A percentile compares a stretch with the other conserved stretches of the same genome.
Conservation (phyloP, 2,888 invertebrate genomes). For the Stegana nigrithorax region DNA sequence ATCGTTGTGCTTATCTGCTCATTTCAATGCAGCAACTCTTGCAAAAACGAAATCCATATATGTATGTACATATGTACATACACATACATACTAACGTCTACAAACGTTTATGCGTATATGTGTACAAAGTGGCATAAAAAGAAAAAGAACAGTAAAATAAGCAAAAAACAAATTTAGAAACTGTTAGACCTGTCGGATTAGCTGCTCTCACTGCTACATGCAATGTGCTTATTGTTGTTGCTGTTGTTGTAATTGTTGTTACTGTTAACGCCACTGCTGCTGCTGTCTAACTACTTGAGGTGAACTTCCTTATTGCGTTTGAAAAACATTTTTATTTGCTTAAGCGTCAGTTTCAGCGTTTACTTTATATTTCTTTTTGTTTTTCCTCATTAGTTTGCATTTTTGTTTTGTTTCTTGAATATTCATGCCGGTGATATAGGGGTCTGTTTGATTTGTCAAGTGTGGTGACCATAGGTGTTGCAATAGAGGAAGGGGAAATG, state of each 20-base stretch:
- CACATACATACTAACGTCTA: slow-evolving; percentile 11
- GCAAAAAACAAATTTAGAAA: background rate
- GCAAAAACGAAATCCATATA: background rate
- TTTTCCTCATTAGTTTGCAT: background rate
- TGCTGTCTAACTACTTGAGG: slow-evolving; percentile 25
- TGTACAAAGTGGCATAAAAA: slow-evolving; percentile 16
- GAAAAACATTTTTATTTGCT: background rate
- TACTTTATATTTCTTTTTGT: background rate
- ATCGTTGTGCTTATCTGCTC: slow-evolving; percentile 40
- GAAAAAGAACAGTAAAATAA: background rate
- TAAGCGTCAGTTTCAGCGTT: too few species aligned
- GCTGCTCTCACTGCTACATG: slow-evolving; percentile 3
- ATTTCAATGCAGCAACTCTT: slow-evolving; percentile 11
- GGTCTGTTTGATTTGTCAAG: slow-evolving; percentile 6
- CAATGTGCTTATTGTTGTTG: slow-evolving; percentile 43
- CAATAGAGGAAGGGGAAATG: too few species aligned
- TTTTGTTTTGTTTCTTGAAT: background rate
- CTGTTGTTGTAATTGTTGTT: slow-evolving; percentile 26
- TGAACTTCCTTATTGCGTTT: slow-evolving; percentile 10
- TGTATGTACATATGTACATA: slow-evolving; percentile 10
- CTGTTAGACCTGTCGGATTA: slow-evolving; percentile 3
- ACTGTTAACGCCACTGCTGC: slow-evolving; percentile 3
- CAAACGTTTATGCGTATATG: slow-evolving; percentile 28
- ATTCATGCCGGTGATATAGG: slow-evolving; percentile 7
- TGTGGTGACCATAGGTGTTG: too few species aligned